These are phyloP conservation scores for Halcyon smyrnensis DNA, from an alignment of 2,797 vertebrate species.

Conservation along the genomic window DNA sequence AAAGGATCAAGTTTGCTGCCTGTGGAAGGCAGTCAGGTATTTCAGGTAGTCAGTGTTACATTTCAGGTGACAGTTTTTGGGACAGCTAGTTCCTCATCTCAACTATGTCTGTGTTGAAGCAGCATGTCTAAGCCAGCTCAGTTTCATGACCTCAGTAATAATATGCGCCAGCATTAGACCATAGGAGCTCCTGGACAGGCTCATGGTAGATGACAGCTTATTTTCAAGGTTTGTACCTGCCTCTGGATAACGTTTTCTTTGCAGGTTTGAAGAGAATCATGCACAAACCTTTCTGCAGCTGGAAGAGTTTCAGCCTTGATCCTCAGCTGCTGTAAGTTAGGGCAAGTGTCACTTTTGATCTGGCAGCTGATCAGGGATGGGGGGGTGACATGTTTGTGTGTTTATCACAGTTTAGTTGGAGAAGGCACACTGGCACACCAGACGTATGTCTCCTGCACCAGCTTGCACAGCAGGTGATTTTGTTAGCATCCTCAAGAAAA, in stretches of 20 bases:
- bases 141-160: not conserved
- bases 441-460: not conserved
- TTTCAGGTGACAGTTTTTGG: not conserved
- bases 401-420: not conserved
- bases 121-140: not conserved
- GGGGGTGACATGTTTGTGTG: not conserved
- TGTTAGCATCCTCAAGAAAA: not conserved
- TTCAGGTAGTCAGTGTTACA: not conserved
- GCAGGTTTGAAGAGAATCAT: not conserved
- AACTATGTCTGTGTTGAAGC: not conserved
- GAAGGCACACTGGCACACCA: not conserved
- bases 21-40: not conserved
- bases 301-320: not conserved
- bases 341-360: not conserved
- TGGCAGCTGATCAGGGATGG: not conserved
- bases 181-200: not conserved
- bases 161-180: not conserved
- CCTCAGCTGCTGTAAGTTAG: not conserved
- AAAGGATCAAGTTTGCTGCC: not conserved
- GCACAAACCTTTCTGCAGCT: not conserved
- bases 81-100: not conserved
- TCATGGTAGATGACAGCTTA: not conserved
- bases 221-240: not conserved
- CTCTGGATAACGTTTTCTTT: not conserved
- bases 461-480: not conserved